phyloP scores from a whole-genome alignment of 2,113 vertebrate species.

The Melozone crissalis region DNA sequence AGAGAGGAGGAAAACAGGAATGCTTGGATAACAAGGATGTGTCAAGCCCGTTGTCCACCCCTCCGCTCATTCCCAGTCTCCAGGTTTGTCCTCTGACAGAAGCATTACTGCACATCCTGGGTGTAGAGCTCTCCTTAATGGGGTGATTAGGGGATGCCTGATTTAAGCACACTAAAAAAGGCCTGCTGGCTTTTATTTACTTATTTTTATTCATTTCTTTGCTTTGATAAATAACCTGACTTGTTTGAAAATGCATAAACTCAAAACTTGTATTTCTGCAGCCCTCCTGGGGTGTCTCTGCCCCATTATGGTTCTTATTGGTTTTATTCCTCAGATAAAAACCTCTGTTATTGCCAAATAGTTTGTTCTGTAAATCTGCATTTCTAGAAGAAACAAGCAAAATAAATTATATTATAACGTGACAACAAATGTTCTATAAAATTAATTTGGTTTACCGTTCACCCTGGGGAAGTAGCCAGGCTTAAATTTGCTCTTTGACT shows the following conservation, averaged over 20 bases:
- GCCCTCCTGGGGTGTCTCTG: background rate
- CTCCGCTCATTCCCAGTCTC: background rate
- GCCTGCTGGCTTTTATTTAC: background rate
- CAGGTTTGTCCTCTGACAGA: background rate
- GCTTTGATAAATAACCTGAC: background rate
- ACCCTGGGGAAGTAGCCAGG: background rate
- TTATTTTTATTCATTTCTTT: background rate
- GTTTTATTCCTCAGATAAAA: background rate
- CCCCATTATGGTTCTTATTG: background rate
- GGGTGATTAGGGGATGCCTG: background rate
- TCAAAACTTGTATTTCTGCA: background rate
- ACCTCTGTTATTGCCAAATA: background rate
- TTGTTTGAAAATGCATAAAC: background rate
- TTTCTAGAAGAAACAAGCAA: background rate
- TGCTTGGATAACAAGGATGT: background rate
- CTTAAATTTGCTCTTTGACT: constrained; percentile 6
- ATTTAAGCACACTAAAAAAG: background rate
- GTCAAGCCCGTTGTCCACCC: background rate
- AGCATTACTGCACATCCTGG: background rate
- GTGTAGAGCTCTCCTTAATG: background rate
- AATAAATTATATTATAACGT: background rate
- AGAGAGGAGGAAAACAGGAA: background rate
- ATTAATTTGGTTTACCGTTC: background rate
- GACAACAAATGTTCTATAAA: background rate
- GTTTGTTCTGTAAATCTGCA: background rate